Evolutionary conservation across 1,140 invertebrate genomes (phyloP).

Genomic region (Branchinecta lynchi): DNA sequence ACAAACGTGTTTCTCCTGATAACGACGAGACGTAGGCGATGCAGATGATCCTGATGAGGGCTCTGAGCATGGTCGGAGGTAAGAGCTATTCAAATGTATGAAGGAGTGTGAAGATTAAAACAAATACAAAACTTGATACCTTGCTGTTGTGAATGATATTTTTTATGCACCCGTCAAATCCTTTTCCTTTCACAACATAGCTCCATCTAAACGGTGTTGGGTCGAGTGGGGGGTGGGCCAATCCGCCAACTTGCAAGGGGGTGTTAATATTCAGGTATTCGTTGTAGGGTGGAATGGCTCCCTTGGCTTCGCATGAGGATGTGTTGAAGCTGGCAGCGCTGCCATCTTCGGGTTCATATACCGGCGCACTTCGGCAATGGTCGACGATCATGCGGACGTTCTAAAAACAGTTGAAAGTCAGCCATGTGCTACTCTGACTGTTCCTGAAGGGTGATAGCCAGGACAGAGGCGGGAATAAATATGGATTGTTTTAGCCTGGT

Average conservation of each 20-base stretch:
- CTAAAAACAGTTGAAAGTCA: constrained; percentile 26
- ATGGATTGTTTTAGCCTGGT: no score
- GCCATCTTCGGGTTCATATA: constrained; percentile 72
- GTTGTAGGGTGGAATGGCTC: constrained; percentile 80
- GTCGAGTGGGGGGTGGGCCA: constrained; percentile 70
- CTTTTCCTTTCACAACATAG: constrained; percentile 37
- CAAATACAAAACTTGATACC: constrained; percentile 28
- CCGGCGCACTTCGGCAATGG: constrained; percentile 68
- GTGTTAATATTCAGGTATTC: constrained; percentile 93
- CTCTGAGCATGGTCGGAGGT: no score
- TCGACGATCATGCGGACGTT: constrained; percentile 80
- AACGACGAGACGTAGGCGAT: no score
- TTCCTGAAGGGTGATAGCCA: no score
- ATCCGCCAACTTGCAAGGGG: constrained; percentile 79
- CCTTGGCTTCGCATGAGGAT: constrained; percentile 67
- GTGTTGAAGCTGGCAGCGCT: constrained; percentile 65
- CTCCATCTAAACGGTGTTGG: constrained; percentile 66
- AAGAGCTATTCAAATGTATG: no score
- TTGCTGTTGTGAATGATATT: constrained; percentile 92
- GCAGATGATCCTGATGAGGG: no score
- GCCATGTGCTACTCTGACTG: no score
- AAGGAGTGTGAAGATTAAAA: no score
- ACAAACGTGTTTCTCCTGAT: no score
- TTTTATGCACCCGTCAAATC: constrained; percentile 85
- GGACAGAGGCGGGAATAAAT: no score